Conservation (phyloP, 2,888 invertebrate species). For the Micoletzkya japonica region DNA sequence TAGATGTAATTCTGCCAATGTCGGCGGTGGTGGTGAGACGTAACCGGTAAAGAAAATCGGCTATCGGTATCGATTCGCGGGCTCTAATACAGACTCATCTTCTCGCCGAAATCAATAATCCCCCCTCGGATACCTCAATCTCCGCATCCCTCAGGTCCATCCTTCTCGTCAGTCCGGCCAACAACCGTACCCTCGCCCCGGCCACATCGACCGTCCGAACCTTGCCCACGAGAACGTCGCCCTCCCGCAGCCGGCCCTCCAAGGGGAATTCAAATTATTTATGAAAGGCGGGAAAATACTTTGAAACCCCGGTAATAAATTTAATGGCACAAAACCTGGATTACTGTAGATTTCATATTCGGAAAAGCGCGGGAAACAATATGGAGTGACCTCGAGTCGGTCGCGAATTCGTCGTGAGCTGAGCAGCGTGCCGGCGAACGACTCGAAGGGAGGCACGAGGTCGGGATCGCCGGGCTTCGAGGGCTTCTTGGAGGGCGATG, state of each 20-base stretch:
- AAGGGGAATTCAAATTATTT: too few species aligned
- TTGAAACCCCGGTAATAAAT: too few species aligned
- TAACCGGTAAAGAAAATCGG: too few species aligned
- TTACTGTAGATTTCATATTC: neutral
- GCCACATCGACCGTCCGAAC: slow-evolving; percentile 22
- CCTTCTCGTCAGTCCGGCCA: slow-evolving; percentile 10
- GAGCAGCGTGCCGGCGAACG: slow-evolving; percentile 13
- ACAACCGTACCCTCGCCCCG: slow-evolving; percentile 12
- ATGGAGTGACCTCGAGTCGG: slow-evolving; percentile 21
- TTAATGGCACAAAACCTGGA: too few species aligned
- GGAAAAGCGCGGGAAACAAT: too few species aligned
- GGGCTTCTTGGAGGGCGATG: slow-evolving; percentile 6
- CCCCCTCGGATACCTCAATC: neutral
- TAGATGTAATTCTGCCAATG: too few species aligned
- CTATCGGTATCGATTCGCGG: too few species aligned
- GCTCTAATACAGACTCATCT: too few species aligned
- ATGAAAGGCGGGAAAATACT: too few species aligned
- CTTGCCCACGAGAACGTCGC: slow-evolving; percentile 13
- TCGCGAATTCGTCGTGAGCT: slow-evolving; percentile 16
- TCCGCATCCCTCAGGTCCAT: slow-evolving; percentile 19
- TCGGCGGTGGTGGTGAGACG: too few species aligned
- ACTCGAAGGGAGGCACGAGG: slow-evolving; percentile 20
- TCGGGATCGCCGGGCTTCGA: slow-evolving; percentile 8
- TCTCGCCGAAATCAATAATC: too few species aligned
- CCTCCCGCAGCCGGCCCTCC: slow-evolving; percentile 21